phyloP scores from a whole-genome alignment of 2,888 invertebrate genomes.

The Pammene fasciana region DNA sequence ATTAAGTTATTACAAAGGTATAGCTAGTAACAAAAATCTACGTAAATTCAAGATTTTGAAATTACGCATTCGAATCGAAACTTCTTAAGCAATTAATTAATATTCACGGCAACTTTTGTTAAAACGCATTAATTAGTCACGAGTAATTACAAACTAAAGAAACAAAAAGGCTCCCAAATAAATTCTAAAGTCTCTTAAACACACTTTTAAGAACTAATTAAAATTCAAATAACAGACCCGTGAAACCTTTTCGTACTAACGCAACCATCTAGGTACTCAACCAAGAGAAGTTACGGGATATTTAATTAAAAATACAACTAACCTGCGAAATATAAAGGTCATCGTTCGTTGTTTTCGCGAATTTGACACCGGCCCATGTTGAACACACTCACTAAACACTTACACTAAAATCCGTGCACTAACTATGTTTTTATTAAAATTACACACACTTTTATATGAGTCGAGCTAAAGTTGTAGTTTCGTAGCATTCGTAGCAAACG shows the following conservation, averaged over 20 bases:
- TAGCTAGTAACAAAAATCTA: too few species aligned
- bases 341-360: conserved; percentile 69
- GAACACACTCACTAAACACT: conserved; percentile 59
- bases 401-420: conserved; percentile 44
- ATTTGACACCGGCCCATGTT: conserved; percentile 60
- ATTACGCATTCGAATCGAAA: not conserved
- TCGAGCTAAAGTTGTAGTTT: conserved; percentile 41
- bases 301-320: conserved; percentile 73
- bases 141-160: conserved; percentile 2
- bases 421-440: conserved; percentile 14
- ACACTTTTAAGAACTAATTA: conserved; percentile 13
- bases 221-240: conserved; percentile 22
- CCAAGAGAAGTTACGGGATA: conserved; percentile 43
- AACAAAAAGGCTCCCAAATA: not conserved
- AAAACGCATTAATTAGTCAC: not conserved
- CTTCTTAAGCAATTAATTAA: too few species aligned
- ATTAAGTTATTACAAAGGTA: too few species aligned
- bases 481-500: conserved; percentile 48
- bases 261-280: not conserved
- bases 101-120: not conserved
- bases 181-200: not conserved
- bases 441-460: conserved; percentile 28
- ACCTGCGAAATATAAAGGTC: conserved; percentile 76
- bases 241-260: conserved; percentile 18
- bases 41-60: not conserved